Conservation (phyloP, 2,797 vertebrate genomes). For the Liparis tanakae region DNA sequence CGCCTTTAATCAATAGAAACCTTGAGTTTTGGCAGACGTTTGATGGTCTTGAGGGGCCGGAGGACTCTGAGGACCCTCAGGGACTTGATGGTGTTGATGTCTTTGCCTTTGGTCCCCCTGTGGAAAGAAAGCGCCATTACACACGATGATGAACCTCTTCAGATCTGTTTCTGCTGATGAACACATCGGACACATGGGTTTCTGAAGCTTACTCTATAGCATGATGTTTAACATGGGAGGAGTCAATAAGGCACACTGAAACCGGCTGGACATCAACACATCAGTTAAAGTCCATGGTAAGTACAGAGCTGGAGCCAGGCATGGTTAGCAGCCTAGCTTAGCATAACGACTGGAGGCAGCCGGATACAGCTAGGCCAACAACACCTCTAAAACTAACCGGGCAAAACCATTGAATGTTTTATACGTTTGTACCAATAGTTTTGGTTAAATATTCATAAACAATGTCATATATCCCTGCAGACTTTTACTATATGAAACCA, state of each 20-base stretch:
- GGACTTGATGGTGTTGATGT: slow-evolving; percentile 98
- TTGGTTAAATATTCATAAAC: too few species aligned
- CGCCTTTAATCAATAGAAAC: slow-evolving; percentile 43
- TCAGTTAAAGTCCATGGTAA: neutral
- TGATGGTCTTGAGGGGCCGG: slow-evolving; percentile 96
- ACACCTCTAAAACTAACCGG: neutral
- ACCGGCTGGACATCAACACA: slow-evolving; percentile 16
- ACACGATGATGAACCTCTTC: slow-evolving; percentile 8
- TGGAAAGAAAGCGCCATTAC: slow-evolving; percentile 34
- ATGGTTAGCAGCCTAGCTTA: neutral
- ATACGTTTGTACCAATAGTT: too few species aligned
- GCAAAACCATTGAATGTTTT: too few species aligned
- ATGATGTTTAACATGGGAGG: slow-evolving; percentile 6
- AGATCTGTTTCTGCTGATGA: slow-evolving; percentile 3
- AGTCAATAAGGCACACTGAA: slow-evolving; percentile 12
- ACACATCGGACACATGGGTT: neutral
- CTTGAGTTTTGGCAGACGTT: slow-evolving; percentile 96
- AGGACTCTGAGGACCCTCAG: slow-evolving; percentile 93
- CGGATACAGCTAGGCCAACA: neutral
- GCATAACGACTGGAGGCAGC: neutral
- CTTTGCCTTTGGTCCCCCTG: slow-evolving; percentile 94
- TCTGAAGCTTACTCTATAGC: slow-evolving; percentile 1
- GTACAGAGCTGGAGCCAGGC: neutral
- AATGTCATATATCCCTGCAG: too few species aligned
- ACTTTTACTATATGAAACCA: too few species aligned